Percentiles rank a stretch among this genome's conserved stretches.
Evolutionary conservation across 1,140 invertebrate genomes (phyloP).

Genomic region (Ips nitidus): DNA sequence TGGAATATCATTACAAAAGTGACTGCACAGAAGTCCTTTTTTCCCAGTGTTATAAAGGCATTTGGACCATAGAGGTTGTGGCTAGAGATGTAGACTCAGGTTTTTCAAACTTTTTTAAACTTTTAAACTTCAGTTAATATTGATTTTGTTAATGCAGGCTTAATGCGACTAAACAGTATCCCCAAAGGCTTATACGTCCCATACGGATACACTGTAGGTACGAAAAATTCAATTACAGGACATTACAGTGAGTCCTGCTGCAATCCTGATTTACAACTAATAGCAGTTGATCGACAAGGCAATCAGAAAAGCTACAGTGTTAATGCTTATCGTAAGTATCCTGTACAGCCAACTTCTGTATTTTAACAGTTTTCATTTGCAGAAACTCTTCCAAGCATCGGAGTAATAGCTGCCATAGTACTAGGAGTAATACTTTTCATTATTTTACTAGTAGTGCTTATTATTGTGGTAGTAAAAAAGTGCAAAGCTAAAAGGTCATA

Average conservation of each 20-base stretch:
- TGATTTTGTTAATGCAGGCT: conserved; percentile 45
- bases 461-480: conserved; percentile 46
- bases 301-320: conserved; percentile 49
- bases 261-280: conserved; percentile 52
- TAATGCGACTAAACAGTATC: conserved; percentile 52
- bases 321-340: conserved; percentile 54
- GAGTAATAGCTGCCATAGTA: conserved; percentile 55
- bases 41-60: conserved; percentile 52
- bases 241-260: conserved; percentile 57
- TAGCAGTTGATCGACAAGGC: conserved; percentile 52
- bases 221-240: conserved; percentile 53
- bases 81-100: conserved; percentile 55
- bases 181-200: conserved; percentile 53
- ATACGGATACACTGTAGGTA: conserved; percentile 53
- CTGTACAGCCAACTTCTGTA: background rate
- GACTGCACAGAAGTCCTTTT: conserved; percentile 54
- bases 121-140: background rate
- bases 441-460: conserved; percentile 48
- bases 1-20: conserved; percentile 55
- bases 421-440: conserved; percentile 54
- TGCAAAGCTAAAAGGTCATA: conserved; percentile 41
- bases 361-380: conserved; percentile 24
- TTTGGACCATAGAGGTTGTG: conserved; percentile 56
- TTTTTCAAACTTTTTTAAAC: conserved; percentile 11
- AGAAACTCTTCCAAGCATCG: conserved; percentile 45